phyloP scores from a whole-genome alignment of 1,140 invertebrate genomes.

The Orussus abietinus region DNA sequence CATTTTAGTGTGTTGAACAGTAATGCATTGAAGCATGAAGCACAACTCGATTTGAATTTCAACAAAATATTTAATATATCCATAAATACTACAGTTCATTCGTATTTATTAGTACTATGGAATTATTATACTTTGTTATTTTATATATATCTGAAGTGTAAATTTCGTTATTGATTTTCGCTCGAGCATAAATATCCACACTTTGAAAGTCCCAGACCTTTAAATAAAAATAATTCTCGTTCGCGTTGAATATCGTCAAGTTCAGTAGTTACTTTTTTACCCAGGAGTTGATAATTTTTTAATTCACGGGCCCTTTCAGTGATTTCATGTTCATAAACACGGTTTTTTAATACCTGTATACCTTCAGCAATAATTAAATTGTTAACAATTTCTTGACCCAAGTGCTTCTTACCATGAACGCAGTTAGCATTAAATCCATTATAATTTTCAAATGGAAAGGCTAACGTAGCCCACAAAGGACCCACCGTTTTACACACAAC shows the following conservation, averaged over 20 bases:
- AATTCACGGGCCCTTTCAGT: background rate
- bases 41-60: constrained; percentile 9
- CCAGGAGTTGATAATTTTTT: background rate
- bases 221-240: background rate
- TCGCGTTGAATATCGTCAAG: background rate
- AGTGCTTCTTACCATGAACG: constrained; percentile 22
- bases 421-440: constrained; percentile 21
- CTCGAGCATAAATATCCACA: constrained; percentile 14
- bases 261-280: background rate
- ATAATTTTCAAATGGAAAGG: constrained; percentile 24
- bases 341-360: constrained; percentile 14
- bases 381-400: constrained; percentile 24
- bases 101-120: constrained; percentile 12
- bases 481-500: constrained; percentile 23
- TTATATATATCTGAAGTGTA: constrained; percentile 24
- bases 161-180: constrained; percentile 15
- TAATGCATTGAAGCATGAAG: constrained; percentile 12
- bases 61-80: constrained; percentile 17
- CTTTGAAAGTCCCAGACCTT: constrained; percentile 1
- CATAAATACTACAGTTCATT: constrained; percentile 9
- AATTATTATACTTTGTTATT: constrained; percentile 22
- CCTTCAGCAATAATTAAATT: constrained; percentile 18
- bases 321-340: constrained; percentile 2
- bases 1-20: constrained; percentile 15
- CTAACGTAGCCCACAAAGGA: constrained; percentile 20